Evolutionary conservation across 2,888 invertebrate genomes (phyloP).

Genomic region (Cybosia mesomella): DNA sequence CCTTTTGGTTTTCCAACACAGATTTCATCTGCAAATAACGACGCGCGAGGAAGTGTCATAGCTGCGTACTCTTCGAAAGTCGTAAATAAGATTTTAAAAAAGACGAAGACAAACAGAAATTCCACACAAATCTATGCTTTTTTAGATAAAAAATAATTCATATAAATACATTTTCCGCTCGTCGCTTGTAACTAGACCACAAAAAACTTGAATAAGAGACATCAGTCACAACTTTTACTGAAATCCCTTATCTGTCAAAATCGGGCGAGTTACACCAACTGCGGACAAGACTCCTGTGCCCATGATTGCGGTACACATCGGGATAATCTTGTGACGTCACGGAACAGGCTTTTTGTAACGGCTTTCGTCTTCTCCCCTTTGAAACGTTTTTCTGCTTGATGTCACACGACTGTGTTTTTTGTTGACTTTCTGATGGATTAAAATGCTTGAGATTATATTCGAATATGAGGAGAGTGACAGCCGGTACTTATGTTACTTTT

Average conservation of each 20-base stretch:
- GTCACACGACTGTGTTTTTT: constrained; percentile 24
- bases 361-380: constrained; percentile 22
- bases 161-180: constrained; percentile 34
- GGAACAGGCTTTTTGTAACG: constrained; percentile 15
- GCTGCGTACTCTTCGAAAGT: too few species aligned
- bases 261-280: constrained; percentile 69
- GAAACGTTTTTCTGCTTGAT: constrained; percentile 19
- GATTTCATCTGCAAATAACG: too few species aligned
- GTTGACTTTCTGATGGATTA: constrained; percentile 14
- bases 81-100: too few species aligned
- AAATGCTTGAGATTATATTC: constrained; percentile 17
- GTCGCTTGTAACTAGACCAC: constrained; percentile 35
- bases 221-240: constrained; percentile 79
- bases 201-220: constrained; percentile 64
- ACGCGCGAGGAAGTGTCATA: too few species aligned
- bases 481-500: not conserved
- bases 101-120: too few species aligned
- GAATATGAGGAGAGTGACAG: not conserved
- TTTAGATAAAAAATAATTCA: too few species aligned
- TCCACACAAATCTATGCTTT: too few species aligned
- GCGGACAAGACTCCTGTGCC: constrained; percentile 57
- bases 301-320: constrained; percentile 35
- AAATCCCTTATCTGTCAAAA: constrained; percentile 84
- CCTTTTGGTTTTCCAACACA: too few species aligned
- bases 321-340: constrained; percentile 38